Base-by-base conservation (phyloP, 2,888 invertebrate species). In the Prosapia bicincta region DNA sequence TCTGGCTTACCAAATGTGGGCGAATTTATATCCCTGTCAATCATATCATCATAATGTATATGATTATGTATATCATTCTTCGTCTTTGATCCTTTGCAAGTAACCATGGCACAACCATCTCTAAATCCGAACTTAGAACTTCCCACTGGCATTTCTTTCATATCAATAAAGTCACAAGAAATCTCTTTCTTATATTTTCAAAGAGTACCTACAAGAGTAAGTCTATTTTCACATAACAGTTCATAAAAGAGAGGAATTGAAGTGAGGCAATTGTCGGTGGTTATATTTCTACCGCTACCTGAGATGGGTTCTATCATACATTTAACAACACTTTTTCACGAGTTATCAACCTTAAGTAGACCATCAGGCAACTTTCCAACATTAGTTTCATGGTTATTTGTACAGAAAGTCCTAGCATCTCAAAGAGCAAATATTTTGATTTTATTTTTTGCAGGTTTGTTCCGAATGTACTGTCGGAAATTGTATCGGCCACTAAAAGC, bases 391-490 rank as follows among this genome's bases (percentile, higher is more conserved):
- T 69, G 68, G 38, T 74, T 74, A 20, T 26, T 24, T n/a, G n/a
- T n/a, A n/a, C n/a, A n/a, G n/a, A n/a, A n/a, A n/a, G n/a, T n/a
- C n/a, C n/a, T n/a, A n/a, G 75, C 68, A 65, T 69, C 71, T 72
- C 25, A 38, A 15, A 77, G 26, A 15, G 38, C 67, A 65, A 71
- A 77, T 26, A 32, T 30, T 66, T 77, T 77, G n/a, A n/a, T n/a
- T n/a, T n/a, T n/a, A n/a, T n/a, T n/a, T n/a, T n/a, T n/a, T n/a
- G n/a, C n/a, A n/a, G n/a, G n/a, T n/a, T n/a, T n/a, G n/a, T n/a
- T n/a, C n/a, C n/a, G n/a, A n/a, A n/a, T n/a, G n/a, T n/a, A n/a
- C n/a, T n/a, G n/a, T n/a, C n/a, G n/a, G n/a, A n/a, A n/a, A n/a
- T n/a, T n/a, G n/a, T n/a, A n/a, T n/a, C n/a, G n/a, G n/a, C n/a